These are phyloP conservation scores for Manis javanica DNA, from an alignment of 2,797 vertebrate species.

Conservation along the genomic window DNA sequence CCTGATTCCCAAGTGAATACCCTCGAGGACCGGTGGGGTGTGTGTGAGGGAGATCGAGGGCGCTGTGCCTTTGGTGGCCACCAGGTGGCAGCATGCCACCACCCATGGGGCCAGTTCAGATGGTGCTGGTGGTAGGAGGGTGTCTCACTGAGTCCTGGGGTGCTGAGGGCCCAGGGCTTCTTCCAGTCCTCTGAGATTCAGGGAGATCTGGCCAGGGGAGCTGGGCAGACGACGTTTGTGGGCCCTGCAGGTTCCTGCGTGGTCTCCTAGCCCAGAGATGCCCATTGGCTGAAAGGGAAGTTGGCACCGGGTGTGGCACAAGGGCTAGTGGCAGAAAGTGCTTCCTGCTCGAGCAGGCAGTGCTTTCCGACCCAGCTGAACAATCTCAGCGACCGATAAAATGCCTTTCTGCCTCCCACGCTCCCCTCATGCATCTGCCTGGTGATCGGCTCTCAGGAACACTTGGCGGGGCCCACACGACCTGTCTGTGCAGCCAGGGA, in stretches of 20 bases:
- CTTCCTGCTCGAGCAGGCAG: conserved; percentile 39
- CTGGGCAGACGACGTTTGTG: neutral
- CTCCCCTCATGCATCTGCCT: neutral
- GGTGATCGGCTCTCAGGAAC: conserved; percentile 65
- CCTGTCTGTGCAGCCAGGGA: neutral
- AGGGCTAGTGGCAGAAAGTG: neutral
- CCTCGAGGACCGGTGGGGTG: conserved; percentile 52
- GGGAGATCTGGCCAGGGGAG: neutral
- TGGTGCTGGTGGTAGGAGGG: neutral
- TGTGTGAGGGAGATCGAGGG: neutral
- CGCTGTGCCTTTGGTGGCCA: conserved; percentile 21
- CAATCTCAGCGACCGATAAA: conserved; percentile 57
- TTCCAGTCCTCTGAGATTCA: neutral
- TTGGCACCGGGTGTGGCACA: neutral
- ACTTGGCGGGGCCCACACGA: conserved; percentile 50
- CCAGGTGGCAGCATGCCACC: conserved; percentile 75
- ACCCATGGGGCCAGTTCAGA: neutral
- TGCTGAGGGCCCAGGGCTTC: neutral
- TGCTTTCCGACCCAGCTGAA: conserved; percentile 63
- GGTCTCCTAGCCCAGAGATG: neutral
- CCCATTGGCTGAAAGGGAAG: neutral
- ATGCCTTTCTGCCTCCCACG: conserved; percentile 66
- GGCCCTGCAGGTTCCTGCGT: neutral
- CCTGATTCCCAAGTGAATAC: neutral
- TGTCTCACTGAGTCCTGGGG: neutral